Base-by-base conservation (phyloP, 2,797 vertebrate genomes). In the Macroramphosus scolopax region DNA sequence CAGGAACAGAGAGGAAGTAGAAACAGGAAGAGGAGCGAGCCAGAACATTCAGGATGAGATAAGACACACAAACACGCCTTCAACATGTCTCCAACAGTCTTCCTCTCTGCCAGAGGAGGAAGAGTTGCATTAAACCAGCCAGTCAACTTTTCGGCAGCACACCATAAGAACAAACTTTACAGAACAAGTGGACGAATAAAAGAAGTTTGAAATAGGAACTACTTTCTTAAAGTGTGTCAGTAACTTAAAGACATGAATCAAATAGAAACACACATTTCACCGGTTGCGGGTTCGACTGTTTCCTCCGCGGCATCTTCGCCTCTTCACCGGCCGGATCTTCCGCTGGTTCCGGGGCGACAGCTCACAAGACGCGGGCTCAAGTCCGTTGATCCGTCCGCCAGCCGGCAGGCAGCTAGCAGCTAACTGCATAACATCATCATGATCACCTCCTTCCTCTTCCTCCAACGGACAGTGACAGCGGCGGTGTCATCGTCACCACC, bases 221-320 rank as follows among this genome's bases (percentile, higher is more conserved):
- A n/a, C n/a, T n/a, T n/a, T n/a, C n/a, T n/a, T n/a, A n/a, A n/a
- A n/a, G n/a, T n/a, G n/a, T n/a, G n/a, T n/a, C n/a, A n/a, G n/a
- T n/a, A n/a, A n/a, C n/a, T n/a, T n/a, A n/a, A n/a, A n/a, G n/a
- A n/a, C n/a, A n/a, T n/a, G n/a, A n/a, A n/a, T n/a, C n/a, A n/a
- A n/a, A n/a, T 13, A 12, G 5, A 1, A 15, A 89, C 91, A 92
- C 86, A 93, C 92, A 61, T 88, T 95, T 94, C 49, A 95, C 91
- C 39, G 93, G 93, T 78, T 94, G 92, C 1, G 93, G 93, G 83
- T 95, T 92, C 51, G 91, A 92, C 24, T 95, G 93, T 74, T 95
- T 95, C 61, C 93, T 90, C 77, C 93, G 89, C 72, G 93, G 93
- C 93, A 95, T 95, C 63, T 51, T 87, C 49, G 34, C 38, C 38